These are phyloP conservation scores for Aphaenogaster ashmeadi DNA, from an alignment of 1,140 invertebrate species.

Conservation along the genomic window DNA sequence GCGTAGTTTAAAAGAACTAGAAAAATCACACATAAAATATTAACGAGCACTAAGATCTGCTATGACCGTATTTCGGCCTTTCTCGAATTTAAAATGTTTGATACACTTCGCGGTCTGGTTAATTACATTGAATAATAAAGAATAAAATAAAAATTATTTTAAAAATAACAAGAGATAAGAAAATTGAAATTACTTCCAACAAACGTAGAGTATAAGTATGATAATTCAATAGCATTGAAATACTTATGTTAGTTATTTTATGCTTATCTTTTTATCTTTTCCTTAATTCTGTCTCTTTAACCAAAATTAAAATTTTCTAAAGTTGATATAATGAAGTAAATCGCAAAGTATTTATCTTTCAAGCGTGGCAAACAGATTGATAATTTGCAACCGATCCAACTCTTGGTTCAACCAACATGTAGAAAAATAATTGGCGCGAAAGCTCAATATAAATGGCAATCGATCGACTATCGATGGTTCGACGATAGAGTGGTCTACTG, in stretches of 20 bases:
- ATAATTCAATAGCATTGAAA: background rate
- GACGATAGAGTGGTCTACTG: slow-evolving; percentile 23
- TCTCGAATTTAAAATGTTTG: too few species aligned
- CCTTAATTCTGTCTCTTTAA: background rate
- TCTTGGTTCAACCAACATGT: background rate
- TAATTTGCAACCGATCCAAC: background rate
- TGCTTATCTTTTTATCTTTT: background rate
- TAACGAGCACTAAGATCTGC: too few species aligned
- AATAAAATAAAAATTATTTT: slow-evolving; percentile 9
- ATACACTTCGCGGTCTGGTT: too few species aligned
- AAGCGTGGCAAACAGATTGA: slow-evolving; percentile 13
- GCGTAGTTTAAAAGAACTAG: too few species aligned
- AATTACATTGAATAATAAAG: background rate
- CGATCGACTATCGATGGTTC: slow-evolving; percentile 5
- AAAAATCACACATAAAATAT: too few species aligned
- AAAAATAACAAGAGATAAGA: background rate
- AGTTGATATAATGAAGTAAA: slow-evolving; percentile 1
- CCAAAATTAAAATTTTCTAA: background rate
- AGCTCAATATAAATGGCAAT: slow-evolving; percentile 35
- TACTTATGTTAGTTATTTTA: background rate
- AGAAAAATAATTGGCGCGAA: slow-evolving; percentile 29
- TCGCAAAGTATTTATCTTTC: background rate
- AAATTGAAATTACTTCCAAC: slow-evolving; percentile 13
- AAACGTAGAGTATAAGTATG: background rate
- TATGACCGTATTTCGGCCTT: too few species aligned